Conservation (phyloP, 2,113 vertebrate genomes). For the Bungarus multicinctus region DNA sequence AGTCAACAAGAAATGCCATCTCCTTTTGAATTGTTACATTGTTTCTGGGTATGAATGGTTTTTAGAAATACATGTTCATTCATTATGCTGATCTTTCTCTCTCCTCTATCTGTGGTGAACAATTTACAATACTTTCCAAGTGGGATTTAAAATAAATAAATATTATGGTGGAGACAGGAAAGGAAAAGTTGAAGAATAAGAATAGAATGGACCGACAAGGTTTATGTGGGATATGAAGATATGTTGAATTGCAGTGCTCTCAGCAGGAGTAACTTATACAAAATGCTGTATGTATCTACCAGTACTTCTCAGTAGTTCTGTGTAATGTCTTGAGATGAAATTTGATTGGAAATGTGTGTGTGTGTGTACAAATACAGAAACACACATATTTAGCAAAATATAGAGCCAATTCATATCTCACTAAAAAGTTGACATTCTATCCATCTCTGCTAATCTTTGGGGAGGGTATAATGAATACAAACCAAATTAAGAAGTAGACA, state of each 20-base stretch:
- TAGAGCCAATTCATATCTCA: neutral
- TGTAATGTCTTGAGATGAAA: neutral
- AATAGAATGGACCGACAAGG: constrained; percentile 5
- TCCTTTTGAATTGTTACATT: constrained; percentile 44
- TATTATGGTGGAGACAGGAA: constrained; percentile 7
- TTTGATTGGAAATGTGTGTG: neutral
- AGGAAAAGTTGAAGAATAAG: constrained; percentile 16
- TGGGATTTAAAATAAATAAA: constrained; percentile 35
- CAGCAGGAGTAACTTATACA: constrained; percentile 41
- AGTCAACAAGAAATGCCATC: constrained; percentile 50
- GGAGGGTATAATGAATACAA: neutral
- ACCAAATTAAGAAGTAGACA: neutral
- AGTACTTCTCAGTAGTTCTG: neutral
- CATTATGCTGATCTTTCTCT: constrained; percentile 29
- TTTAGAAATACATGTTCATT: constrained; percentile 45
- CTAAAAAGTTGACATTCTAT: neutral
- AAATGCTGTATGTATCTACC: constrained; percentile 25
- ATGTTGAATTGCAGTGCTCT: constrained; percentile 50
- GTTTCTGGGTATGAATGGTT: neutral
- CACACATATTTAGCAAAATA: neutral
- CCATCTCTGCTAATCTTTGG: neutral
- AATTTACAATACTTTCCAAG: constrained; percentile 47
- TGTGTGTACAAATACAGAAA: neutral
- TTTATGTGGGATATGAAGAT: constrained; percentile 33
- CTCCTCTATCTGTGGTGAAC: constrained; percentile 35